Evolutionary conservation across 2,113 vertebrate species (phyloP).

Genomic region (Clarias magur): DNA sequence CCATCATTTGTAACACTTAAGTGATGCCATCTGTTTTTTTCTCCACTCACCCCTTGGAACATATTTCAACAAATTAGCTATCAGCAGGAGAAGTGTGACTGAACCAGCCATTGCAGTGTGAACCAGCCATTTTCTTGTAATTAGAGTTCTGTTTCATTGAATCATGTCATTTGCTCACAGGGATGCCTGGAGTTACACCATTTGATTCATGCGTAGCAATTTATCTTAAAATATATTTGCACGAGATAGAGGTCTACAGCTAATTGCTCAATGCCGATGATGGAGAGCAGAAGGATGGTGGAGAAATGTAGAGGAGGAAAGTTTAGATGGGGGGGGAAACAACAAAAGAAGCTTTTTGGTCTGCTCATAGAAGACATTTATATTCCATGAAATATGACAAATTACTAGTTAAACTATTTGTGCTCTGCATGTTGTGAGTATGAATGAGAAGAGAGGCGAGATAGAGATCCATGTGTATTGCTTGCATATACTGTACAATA

Average conservation of each 20-base stretch:
- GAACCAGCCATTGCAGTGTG: slow-evolving; percentile 1
- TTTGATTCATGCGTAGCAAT: slow-evolving; percentile 7
- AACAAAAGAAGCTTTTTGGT: not conserved
- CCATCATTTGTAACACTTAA: slow-evolving; percentile 12
- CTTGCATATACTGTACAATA: not conserved
- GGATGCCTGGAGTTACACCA: not conserved
- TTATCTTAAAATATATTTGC: not conserved
- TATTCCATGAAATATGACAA: not conserved
- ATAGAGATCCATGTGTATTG: not conserved
- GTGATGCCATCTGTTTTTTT: slow-evolving; percentile 26
- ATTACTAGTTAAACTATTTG: not conserved
- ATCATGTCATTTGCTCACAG: slow-evolving; percentile 15
- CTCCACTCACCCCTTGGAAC: not conserved
- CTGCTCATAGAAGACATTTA: not conserved
- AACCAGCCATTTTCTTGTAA: not conserved
- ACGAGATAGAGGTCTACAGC: not conserved
- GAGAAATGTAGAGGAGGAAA: not conserved
- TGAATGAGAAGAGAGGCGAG: not conserved
- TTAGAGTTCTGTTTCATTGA: slow-evolving; percentile 5
- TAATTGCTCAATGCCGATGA: not conserved
- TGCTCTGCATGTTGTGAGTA: not conserved
- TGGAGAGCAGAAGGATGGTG: not conserved
- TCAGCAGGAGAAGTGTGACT: slow-evolving; percentile 6
- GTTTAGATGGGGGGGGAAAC: not conserved
- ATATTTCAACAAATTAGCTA: slow-evolving; percentile 11